phyloP scores from a whole-genome alignment of 2,113 vertebrate genomes.

The Balaenoptera acutorostrata region DNA sequence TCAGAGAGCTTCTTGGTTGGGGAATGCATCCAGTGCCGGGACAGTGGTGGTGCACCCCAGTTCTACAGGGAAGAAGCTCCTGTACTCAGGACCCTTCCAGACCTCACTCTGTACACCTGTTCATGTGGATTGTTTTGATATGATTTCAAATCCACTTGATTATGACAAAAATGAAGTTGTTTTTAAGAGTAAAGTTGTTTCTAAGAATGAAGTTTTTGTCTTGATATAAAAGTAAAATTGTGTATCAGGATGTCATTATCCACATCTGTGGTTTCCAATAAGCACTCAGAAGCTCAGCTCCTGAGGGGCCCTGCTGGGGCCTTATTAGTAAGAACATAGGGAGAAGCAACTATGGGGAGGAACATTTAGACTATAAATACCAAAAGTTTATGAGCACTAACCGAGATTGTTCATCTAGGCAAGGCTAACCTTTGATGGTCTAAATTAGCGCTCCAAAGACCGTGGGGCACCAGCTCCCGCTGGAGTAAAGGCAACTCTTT shows the following conservation, averaged over 20 bases:
- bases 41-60: neutral
- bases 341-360: neutral
- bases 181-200: neutral
- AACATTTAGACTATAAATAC: neutral
- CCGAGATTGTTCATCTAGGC: neutral
- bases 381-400: neutral
- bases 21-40: neutral
- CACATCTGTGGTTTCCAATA: neutral
- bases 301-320: neutral
- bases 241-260: neutral
- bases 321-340: neutral
- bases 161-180: neutral
- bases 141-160: neutral
- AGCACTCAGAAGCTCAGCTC: too few relatives aligned
- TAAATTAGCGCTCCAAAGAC: neutral
- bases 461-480: neutral
- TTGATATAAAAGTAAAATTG: neutral
- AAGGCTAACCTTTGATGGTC: neutral
- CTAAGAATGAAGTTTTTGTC: neutral
- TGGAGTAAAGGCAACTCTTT: neutral
- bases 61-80: neutral
- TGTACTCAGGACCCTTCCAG: too few relatives aligned
- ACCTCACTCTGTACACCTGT: neutral
- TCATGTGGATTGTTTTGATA: neutral
- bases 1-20: neutral